Base-by-base conservation (phyloP, 2,888 invertebrate genomes). In the Globia sparganii region DNA sequence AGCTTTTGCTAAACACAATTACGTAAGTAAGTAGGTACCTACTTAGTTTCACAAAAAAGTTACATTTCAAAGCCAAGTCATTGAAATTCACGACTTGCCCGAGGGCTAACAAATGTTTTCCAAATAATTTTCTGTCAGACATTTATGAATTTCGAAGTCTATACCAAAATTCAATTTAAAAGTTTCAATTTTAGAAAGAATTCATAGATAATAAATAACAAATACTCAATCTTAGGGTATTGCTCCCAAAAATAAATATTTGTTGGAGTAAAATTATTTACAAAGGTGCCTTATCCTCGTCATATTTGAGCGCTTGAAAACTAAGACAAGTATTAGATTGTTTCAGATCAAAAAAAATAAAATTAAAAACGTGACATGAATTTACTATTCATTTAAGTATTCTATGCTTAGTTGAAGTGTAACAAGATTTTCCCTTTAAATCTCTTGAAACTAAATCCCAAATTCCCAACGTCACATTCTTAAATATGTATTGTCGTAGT, bases 281-380 rank as follows among this genome's bases (percentile, higher is more conserved):
- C 53, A 58, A 75, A 64, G 62, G 59, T 59, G 25, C 59, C 67
- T 75, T 56, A 69, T 84, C 75, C 56, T 62, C 15, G 64, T 80
- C 59, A 69, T 66, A 84, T 72, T 75, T 84, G 53, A 67, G 49
- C 25, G 56, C 15, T 28, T 28, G 53, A 28, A 70, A 72, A 66
- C 62, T 69, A 40, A 40, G 31, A 70, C 13, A 62, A 62, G 65
- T 68, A n/a, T 46, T 46, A 43, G 13, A 71, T 61, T 59, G n/a
- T 64, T 64, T 73, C 25, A 68, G 59, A 59, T 53, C n/a, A n/a
- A n/a, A n/a, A n/a, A n/a, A n/a, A n/a, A n/a, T n/a, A n/a, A n/a
- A 75, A 75, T 84, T 72, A 80, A 62, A 80, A 72, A 72, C 61
- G 72, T 84, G 66, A 65, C 59, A 13, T 40, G 84, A 84, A 72